Evolutionary conservation across 2,888 invertebrate genomes (phyloP).

Genomic region (Corythucha ciliata): DNA sequence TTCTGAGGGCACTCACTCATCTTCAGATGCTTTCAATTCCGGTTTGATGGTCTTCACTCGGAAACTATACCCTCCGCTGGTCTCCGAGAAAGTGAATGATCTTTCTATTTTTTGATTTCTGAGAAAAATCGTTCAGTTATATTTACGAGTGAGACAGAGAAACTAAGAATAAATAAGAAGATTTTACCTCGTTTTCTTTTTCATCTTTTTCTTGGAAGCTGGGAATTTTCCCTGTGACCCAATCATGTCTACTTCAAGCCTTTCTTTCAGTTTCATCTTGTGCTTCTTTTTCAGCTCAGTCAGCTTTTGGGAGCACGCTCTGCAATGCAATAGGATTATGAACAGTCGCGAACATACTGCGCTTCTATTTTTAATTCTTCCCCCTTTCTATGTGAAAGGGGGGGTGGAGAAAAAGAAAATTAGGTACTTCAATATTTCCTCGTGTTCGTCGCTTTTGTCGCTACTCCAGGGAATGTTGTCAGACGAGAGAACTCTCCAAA

Average conservation of each 20-base stretch:
- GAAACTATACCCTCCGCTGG: too few species aligned
- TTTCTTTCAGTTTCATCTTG: slow-evolving; percentile 33
- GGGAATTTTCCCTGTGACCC: slow-evolving; percentile 35
- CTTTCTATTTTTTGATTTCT: slow-evolving; percentile 16
- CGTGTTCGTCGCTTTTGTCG: slow-evolving; percentile 22
- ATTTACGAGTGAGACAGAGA: neutral
- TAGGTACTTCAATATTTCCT: slow-evolving; percentile 23
- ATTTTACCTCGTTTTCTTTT: slow-evolving; percentile 29
- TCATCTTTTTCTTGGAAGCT: slow-evolving; percentile 37
- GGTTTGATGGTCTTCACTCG: slow-evolving; percentile 17
- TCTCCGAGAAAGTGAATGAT: slow-evolving; percentile 1
- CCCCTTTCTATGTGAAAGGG: neutral
- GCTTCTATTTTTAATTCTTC: neutral
- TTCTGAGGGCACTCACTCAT: slow-evolving; percentile 14
- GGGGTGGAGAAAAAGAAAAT: neutral
- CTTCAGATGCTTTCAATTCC: slow-evolving; percentile 17
- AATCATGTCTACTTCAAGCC: slow-evolving; percentile 32
- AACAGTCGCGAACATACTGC: slow-evolving; percentile 20
- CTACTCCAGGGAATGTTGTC: slow-evolving; percentile 19
- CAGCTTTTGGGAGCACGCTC: slow-evolving; percentile 58
- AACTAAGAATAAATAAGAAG: neutral
- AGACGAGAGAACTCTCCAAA: slow-evolving; percentile 24
- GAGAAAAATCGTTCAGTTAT: neutral
- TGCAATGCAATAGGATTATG: slow-evolving; percentile 40
- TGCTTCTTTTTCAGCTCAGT: slow-evolving; percentile 40